Percentiles rank a stretch among this genome's conserved stretches.
phyloP scores from a whole-genome alignment of 2,888 invertebrate species.

The Amphimallon solstitiale region DNA sequence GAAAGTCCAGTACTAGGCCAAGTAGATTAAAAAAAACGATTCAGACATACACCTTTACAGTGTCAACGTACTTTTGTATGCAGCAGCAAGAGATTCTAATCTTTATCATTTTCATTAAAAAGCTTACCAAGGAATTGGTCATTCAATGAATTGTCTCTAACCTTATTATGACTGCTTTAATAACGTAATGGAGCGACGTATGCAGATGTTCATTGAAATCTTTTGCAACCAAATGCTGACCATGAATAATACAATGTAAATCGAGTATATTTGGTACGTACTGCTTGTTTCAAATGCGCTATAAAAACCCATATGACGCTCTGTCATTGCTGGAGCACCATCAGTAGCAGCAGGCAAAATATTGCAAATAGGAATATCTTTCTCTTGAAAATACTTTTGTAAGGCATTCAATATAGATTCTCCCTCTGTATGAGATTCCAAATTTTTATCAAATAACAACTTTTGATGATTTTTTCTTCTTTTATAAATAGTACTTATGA shows the following conservation, averaged over 20 bases:
- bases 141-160: slow-evolving; percentile 22
- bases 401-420: slow-evolving; percentile 42
- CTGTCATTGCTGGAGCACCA: slow-evolving; percentile 53
- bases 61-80: slow-evolving; percentile 34
- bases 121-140: slow-evolving; percentile 15
- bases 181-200: slow-evolving; percentile 26
- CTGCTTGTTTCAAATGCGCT: slow-evolving; percentile 52
- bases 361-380: slow-evolving; percentile 49
- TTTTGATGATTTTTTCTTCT: slow-evolving; percentile 46
- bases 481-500: slow-evolving; percentile 36
- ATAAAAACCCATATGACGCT: slow-evolving; percentile 54
- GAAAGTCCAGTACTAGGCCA: neutral
- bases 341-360: slow-evolving; percentile 54
- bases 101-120: slow-evolving; percentile 36
- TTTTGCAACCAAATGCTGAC: slow-evolving; percentile 48
- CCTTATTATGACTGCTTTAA: slow-evolving; percentile 36
- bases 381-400: too few species aligned
- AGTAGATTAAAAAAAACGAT: neutral
- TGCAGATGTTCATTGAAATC: slow-evolving; percentile 35
- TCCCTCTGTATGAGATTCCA: slow-evolving; percentile 28
- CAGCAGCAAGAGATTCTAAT: slow-evolving; percentile 33
- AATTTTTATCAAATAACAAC: slow-evolving; percentile 48
- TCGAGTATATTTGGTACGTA: slow-evolving; percentile 47
- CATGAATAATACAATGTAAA: slow-evolving; percentile 50
- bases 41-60: slow-evolving; percentile 23